phyloP scores from a whole-genome alignment of 2,113 vertebrate species.

The Anarrhichthys ocellatus region DNA sequence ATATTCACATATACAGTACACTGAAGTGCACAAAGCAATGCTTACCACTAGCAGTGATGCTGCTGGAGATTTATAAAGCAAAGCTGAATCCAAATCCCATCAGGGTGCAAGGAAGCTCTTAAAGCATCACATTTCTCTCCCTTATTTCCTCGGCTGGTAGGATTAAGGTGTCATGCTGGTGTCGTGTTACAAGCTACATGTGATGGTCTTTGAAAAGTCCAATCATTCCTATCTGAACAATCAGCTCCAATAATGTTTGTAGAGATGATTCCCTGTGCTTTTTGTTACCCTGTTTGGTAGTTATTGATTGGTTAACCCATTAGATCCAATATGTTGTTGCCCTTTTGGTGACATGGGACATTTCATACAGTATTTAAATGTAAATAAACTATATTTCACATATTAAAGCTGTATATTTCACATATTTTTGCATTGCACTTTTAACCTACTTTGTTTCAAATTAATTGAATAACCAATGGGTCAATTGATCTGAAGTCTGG shows the following conservation, averaged over 20 bases:
- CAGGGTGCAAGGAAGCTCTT: slow-evolving; percentile 70
- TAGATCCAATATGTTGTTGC: background rate
- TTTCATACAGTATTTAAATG: background rate
- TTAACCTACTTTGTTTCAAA: background rate
- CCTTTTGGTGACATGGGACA: slow-evolving; percentile 2
- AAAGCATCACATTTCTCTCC: slow-evolving; percentile 74
- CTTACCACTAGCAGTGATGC: slow-evolving; percentile 39
- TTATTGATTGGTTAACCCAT: slow-evolving; percentile 10
- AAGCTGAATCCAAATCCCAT: slow-evolving; percentile 69
- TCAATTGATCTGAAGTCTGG: slow-evolving; percentile 14
- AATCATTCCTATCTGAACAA: slow-evolving; percentile 57
- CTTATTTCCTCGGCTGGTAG: slow-evolving; percentile 66
- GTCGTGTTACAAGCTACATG: slow-evolving; percentile 73
- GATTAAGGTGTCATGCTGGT: slow-evolving; percentile 75
- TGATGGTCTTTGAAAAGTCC: slow-evolving; percentile 53
- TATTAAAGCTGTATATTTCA: slow-evolving; percentile 13
- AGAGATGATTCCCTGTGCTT: slow-evolving; percentile 10
- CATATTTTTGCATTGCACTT: background rate
- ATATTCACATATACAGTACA: slow-evolving; percentile 24
- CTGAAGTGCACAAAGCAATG: slow-evolving; percentile 36
- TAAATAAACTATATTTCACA: slow-evolving; percentile 8
- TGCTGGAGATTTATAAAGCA: slow-evolving; percentile 61
- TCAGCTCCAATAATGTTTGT: slow-evolving; percentile 23
- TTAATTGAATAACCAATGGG: slow-evolving; percentile 1
- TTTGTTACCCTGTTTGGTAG: slow-evolving; percentile 1